phyloP scores from a whole-genome alignment of 2,113 vertebrate species.

The human (Homo sapiens) region DNA sequence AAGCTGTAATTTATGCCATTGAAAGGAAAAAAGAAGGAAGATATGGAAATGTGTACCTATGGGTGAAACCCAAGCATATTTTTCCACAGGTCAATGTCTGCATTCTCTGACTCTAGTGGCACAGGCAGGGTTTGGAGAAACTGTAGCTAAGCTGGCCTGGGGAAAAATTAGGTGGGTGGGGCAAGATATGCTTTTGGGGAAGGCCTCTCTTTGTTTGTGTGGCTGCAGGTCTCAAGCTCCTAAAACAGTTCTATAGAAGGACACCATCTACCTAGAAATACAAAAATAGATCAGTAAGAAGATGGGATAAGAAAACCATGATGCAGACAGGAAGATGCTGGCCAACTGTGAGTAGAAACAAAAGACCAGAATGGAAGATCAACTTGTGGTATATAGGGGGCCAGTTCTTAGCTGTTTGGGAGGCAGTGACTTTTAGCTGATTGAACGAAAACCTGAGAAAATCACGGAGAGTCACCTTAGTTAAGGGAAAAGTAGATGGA shows the following conservation, averaged over 20 bases:
- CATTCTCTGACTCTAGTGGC: background rate
- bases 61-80: background rate
- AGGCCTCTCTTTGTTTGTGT: background rate
- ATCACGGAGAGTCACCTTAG: background rate
- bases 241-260: background rate
- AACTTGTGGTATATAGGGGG: background rate
- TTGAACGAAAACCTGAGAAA: background rate
- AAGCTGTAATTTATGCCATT: slow-evolving; percentile 17
- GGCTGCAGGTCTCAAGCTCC: background rate
- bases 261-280: background rate
- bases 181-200: background rate
- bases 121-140: background rate
- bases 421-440: background rate
- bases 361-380: background rate
- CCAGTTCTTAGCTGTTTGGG: background rate
- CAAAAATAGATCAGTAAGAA: background rate
- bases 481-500: slow-evolving; percentile 17
- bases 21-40: background rate
- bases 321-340: background rate
- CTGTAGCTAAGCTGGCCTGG: rapidly evolving
- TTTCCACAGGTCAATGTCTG: background rate
- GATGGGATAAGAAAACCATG: background rate
- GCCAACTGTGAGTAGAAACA: background rate
- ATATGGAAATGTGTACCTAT: background rate
- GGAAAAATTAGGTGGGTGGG: rapidly evolving